A percentile compares a stretch with the other conserved stretches of the same genome.
Evolutionary conservation across 2,888 invertebrate species (phyloP).

Genomic region (Deilephila elpenor): DNA sequence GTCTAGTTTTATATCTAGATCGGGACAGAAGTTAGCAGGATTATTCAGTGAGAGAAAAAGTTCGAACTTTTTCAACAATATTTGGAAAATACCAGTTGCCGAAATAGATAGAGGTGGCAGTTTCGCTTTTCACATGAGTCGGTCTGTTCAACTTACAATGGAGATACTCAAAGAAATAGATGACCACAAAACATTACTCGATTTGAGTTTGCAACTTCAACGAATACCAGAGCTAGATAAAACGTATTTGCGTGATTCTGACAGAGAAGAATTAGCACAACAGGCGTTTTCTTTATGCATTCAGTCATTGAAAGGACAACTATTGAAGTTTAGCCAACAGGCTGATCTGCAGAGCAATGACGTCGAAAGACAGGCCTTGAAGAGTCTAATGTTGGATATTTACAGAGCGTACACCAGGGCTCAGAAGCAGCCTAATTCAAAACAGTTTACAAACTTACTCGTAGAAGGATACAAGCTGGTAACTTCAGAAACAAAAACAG

Average conservation of each 20-base stretch:
- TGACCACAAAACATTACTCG: conserved; percentile 91
- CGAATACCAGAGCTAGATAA: conserved; percentile 94
- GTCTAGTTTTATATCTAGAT: conserved; percentile 87
- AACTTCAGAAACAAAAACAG: conserved; percentile 85
- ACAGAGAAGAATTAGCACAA: conserved; percentile 91
- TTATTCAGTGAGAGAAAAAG: conserved; percentile 93
- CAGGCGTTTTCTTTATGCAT: conserved; percentile 91
- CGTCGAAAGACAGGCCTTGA: conserved; percentile 77
- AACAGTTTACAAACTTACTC: conserved; percentile 87
- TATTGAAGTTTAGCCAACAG: conserved; percentile 82
- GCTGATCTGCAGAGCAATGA: conserved; percentile 75
- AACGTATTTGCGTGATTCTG: conserved; percentile 93
- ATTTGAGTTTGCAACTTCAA: conserved; percentile 91
- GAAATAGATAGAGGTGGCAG: conserved; percentile 97
- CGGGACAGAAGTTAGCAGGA: conserved; percentile 89
- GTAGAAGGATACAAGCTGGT: conserved; percentile 89
- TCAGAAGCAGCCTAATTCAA: conserved; percentile 85
- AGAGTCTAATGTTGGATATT: conserved; percentile 83
- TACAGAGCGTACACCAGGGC: conserved; percentile 89
- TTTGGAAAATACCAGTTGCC: conserved; percentile 95
- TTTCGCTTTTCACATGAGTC: conserved; percentile 95
- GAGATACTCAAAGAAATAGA: conserved; percentile 91
- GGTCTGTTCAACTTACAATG: conserved; percentile 92
- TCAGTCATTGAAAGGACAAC: conserved; percentile 87
- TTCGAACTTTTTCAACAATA: conserved; percentile 95